Evolutionary conservation across 2,797 vertebrate species (phyloP).

Genomic region (Poeciliopsis paucimaculata): DNA sequence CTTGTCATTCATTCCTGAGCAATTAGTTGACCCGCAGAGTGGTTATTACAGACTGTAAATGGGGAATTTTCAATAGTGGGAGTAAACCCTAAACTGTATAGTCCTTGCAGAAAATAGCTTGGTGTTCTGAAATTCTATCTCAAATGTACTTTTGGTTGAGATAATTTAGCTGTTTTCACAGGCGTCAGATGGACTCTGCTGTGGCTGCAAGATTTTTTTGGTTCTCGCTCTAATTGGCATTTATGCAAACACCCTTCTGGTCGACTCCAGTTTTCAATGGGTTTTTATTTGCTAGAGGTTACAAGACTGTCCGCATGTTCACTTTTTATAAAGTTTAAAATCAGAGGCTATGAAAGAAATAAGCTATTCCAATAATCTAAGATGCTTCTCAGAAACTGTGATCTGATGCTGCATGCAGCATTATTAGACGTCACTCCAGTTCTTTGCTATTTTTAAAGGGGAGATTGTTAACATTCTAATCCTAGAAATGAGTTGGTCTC

Average conservation of each 20-base stretch:
- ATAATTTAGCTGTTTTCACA: background rate
- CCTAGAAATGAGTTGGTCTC: background rate
- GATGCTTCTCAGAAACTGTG: background rate
- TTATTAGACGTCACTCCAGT: background rate
- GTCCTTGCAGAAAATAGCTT: background rate
- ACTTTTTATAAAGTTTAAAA: background rate
- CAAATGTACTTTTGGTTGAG: background rate
- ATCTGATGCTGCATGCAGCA: background rate
- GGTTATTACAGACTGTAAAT: conserved; percentile 7
- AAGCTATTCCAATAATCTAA: background rate
- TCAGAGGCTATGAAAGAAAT: background rate
- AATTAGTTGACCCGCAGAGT: background rate
- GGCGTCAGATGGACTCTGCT: background rate
- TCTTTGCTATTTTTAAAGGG: background rate
- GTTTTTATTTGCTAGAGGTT: background rate
- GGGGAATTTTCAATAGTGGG: background rate
- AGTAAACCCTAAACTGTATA: background rate
- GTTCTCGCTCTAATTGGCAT: background rate
- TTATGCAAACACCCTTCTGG: background rate
- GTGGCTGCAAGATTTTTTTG: background rate
- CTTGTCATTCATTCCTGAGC: conserved; percentile 2
- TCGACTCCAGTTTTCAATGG: background rate
- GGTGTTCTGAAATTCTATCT: background rate
- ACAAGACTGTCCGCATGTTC: background rate
- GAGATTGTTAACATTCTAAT: background rate